Percentiles rank a stretch among this genome's conserved stretches.
phyloP scores from a whole-genome alignment of 2,113 vertebrate genomes.

The Panurus biarmicus region DNA sequence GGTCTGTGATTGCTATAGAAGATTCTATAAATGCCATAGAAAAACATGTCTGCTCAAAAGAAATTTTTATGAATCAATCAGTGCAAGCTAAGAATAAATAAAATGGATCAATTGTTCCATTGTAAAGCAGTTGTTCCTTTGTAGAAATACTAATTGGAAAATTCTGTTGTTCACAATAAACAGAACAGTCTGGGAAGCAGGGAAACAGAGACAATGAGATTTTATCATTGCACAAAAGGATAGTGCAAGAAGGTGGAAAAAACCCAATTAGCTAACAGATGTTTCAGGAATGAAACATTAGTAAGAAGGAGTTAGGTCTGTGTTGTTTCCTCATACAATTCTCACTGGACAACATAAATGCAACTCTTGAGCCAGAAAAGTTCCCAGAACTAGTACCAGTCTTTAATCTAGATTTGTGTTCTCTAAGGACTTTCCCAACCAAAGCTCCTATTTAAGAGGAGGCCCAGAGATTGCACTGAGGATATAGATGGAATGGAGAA shows the following conservation, averaged over 20 bases:
- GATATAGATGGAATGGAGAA: background rate
- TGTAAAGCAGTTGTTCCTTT: background rate
- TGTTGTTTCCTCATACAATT: background rate
- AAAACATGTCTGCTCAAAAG: background rate
- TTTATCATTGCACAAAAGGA: background rate
- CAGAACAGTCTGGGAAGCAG: background rate
- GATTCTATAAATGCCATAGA: background rate
- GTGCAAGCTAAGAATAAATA: background rate
- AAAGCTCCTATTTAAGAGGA: background rate
- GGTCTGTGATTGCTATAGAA: background rate
- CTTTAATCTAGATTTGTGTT: background rate
- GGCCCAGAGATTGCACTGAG: background rate
- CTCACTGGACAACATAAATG: background rate
- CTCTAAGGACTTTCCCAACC: background rate
- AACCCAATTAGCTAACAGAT: background rate
- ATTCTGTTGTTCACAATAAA: background rate
- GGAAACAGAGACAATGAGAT: background rate
- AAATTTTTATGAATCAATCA: background rate
- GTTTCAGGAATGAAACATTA: background rate
- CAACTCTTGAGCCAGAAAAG: background rate
- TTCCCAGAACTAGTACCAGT: background rate
- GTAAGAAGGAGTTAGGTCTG: background rate
- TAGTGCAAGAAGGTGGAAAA: background rate
- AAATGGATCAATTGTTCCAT: background rate
- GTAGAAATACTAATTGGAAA: background rate